Conservation (phyloP, 2,888 invertebrate species). For the Amblyjoppa proteus region DNA sequence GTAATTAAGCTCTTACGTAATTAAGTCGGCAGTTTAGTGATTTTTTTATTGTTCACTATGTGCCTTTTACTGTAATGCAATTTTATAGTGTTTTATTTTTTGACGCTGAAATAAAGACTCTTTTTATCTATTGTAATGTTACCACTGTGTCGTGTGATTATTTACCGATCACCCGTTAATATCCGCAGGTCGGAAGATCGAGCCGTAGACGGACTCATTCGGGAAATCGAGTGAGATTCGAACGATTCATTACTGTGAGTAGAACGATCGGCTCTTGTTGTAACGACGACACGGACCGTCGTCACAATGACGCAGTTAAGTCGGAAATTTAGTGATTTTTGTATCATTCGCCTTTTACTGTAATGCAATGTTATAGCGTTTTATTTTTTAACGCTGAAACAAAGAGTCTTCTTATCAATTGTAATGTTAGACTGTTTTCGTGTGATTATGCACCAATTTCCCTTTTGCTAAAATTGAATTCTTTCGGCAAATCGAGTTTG, state of each 20-base stretch:
- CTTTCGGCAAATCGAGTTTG: too few relatives aligned
- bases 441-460: background rate
- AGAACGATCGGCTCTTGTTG: too few relatives aligned
- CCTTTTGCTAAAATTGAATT: too few relatives aligned
- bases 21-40: slow-evolving; percentile 21
- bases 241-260: too few relatives aligned
- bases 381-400: slow-evolving; percentile 32
- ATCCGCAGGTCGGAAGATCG: background rate
- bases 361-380: slow-evolving; percentile 31
- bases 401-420: slow-evolving; percentile 42
- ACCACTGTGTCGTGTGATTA: background rate
- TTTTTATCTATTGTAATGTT: slow-evolving; percentile 45
- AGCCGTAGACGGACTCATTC: background rate
- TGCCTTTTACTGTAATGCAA: slow-evolving; percentile 43
- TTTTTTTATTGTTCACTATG: slow-evolving; percentile 27
- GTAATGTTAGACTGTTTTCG: slow-evolving; percentile 4
- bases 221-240: too few relatives aligned
- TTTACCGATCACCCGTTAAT: background rate
- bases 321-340: slow-evolving; percentile 1
- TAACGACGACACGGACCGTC: too few relatives aligned
- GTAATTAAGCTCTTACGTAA: slow-evolving; percentile 45
- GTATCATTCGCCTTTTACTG: slow-evolving; percentile 24
- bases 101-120: slow-evolving; percentile 39
- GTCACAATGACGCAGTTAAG: slow-evolving; percentile 16
- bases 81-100: slow-evolving; percentile 33